Base-by-base conservation (phyloP, 2,888 invertebrate genomes). In the Tribolium freemani region DNA sequence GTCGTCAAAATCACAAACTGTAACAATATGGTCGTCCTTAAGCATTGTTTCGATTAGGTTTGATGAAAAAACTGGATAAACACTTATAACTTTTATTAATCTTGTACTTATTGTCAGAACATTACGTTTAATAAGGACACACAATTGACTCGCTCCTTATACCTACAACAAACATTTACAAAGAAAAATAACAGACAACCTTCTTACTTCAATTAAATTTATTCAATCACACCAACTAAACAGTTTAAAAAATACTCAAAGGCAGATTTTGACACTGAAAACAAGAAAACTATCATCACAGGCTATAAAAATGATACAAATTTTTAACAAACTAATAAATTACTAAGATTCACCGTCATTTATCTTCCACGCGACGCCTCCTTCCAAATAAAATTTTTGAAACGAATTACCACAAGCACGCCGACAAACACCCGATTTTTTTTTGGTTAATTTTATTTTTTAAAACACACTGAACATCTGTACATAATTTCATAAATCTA, bases 21-120 rank as follows among this genome's bases (percentile, higher is more conserved):
- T 5, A 26, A 3, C 5, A 3, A 26, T 3, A 26, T 26, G 26
- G 26, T 26, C 26, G 26, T 3, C 3, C 5, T 26, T 26, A 26
- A 26, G 3, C 5, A 26, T 3, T 26, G 26, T 26, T 26, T 26
- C 5, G 5, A 26, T 26, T 26, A 26, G 51, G 51, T 4, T 51
- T 51, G 51, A 10, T 44, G 6, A 67, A 57, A 57, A 26, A 71
- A 67, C 58, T 53, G 67, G 72, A 67, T 50, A 70, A 72, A 72
- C 77, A 76, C 75, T 77, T 71, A 67, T 73, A 78, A 77, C 73
- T 48, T 79, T 81, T 81, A 80, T 80, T 81, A 75, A 72, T 75
- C 73, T 77, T 76, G 78, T 80, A 80, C 75, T 81, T 82, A 81
- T 82, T 81, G 81, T 82, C 81, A 78, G 75, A 79, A 80, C 79